Conservation (phyloP, 2,797 vertebrate genomes). For the Miichthys miiuy region DNA sequence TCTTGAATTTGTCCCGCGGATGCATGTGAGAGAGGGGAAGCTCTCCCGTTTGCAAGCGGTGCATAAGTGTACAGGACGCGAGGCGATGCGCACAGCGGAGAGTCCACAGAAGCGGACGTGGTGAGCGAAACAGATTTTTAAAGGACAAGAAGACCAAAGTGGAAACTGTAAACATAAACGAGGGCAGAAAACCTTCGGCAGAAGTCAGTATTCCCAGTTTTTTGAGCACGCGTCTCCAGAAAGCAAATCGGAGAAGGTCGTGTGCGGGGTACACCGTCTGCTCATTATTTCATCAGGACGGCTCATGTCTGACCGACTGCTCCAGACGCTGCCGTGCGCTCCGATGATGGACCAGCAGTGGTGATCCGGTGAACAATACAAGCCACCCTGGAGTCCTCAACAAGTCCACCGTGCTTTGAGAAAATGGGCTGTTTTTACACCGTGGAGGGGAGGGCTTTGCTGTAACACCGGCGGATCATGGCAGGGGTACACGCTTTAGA, state of each 20-base stretch:
- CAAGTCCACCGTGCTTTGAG: constrained; percentile 53
- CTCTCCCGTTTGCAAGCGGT: constrained; percentile 46
- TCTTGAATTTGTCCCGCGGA: constrained; percentile 83
- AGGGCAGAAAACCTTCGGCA: not conserved
- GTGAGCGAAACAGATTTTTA: constrained; percentile 16
- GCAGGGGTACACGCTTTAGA: constrained; percentile 85
- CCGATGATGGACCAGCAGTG: constrained; percentile 48
- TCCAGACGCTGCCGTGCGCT: constrained; percentile 40
- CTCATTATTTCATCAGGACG: constrained; percentile 47
- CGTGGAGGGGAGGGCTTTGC: constrained; percentile 52
- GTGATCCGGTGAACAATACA: constrained; percentile 30
- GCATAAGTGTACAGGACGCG: constrained; percentile 55
- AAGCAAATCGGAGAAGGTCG: constrained; percentile 31
- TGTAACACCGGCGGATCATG: constrained; percentile 82
- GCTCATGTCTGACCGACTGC: constrained; percentile 17
- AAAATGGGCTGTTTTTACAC: constrained; percentile 67
- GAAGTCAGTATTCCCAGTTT: not conserved
- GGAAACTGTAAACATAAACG: not conserved
- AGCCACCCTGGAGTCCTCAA: constrained; percentile 51
- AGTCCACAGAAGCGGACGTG: constrained; percentile 29
- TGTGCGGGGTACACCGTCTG: constrained; percentile 55
- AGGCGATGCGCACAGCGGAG: constrained; percentile 26
- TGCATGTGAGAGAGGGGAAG: constrained; percentile 50
- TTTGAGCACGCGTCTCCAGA: constrained; percentile 42
- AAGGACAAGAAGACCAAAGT: constrained; percentile 43